Base-by-base conservation (phyloP, 2,797 vertebrate genomes). In the Columba guinea region DNA sequence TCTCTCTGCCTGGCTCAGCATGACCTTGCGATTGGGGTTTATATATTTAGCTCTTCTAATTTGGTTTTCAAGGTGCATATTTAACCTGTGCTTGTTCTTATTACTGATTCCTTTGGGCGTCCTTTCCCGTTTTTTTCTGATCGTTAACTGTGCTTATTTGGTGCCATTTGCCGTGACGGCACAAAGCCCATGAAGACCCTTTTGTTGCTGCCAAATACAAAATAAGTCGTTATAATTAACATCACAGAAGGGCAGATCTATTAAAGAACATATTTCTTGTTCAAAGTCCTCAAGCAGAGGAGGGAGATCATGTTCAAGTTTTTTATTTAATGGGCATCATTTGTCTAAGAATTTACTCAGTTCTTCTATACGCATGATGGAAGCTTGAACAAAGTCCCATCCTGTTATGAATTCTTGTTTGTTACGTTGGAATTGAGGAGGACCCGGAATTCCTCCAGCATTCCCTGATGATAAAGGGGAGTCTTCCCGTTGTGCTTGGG, bases 291-390 rank as follows among this genome's bases (percentile, higher is more conserved):
- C 35, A 30, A 76, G 28, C 58, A 75, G 74, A 67, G 34, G 41
- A 79, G 23, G 7, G 9, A 75, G 49, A 17, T 60, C 2, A 2
- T 13, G 14, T 46, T 28, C 13, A 27, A 12, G 20, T 26, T 49
- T 37, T 76, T 73, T n/a, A 27, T 41, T 51, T 59, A 32, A 37
- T 44, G 2, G 4, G 12, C 8, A 49, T 65, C 0, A 4, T 82
- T 91, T 88, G 9, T 46, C n/a, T 19, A 60, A 48, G 70, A 81
- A 60, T 11, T 35, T 21, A 34, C 4, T 75, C 11, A 90, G 67
- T 73, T 62, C 41, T 64, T 32, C 41, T 27, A 7, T 0, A 1
- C 13, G 2, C 1, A 0, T 3, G 17, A 16, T 7, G 20, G 22
- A 79, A 84, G 4, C 10, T 35, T 48, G 30, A 86, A 52, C 16